Evolutionary conservation across 2,888 invertebrate species (phyloP).

Genomic region (Chirona hameri): DNA sequence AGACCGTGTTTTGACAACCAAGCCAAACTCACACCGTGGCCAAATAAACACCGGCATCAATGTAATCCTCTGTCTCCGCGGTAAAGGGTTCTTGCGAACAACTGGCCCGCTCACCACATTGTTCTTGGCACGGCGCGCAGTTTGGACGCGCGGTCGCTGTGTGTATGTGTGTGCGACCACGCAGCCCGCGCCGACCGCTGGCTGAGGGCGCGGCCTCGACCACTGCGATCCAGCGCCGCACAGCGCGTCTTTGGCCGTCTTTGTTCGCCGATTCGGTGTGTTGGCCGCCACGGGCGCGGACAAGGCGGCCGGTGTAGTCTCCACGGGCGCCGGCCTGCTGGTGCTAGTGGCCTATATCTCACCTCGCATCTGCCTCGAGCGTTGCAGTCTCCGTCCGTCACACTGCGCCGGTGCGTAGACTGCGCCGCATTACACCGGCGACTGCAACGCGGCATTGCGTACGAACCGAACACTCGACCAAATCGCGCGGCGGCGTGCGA

Average conservation of each 20-base stretch:
- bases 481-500: too few species aligned
- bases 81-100: conserved; percentile 26
- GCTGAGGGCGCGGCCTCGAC: neutral
- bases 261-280: neutral
- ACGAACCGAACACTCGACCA: neutral
- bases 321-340: too few species aligned
- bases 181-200: neutral
- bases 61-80: conserved; percentile 27
- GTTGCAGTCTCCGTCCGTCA: neutral
- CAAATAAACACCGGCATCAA: conserved; percentile 25
- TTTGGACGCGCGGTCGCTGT: neutral
- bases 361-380: neutral
- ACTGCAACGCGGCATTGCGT: neutral
- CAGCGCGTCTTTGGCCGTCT: neutral
- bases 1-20: conserved; percentile 24
- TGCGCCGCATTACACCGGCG: neutral
- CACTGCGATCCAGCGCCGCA: neutral
- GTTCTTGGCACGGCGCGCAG: conserved; percentile 9
- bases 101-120: neutral
- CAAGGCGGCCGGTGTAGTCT: too few species aligned
- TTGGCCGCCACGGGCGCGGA: too few species aligned
- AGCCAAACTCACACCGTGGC: conserved; percentile 13
- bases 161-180: neutral
- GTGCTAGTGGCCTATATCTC: too few species aligned
- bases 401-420: neutral